Evolutionary conservation across 2,797 vertebrate species (phyloP).

Genomic region (Pseudochaenichthys georgianus): DNA sequence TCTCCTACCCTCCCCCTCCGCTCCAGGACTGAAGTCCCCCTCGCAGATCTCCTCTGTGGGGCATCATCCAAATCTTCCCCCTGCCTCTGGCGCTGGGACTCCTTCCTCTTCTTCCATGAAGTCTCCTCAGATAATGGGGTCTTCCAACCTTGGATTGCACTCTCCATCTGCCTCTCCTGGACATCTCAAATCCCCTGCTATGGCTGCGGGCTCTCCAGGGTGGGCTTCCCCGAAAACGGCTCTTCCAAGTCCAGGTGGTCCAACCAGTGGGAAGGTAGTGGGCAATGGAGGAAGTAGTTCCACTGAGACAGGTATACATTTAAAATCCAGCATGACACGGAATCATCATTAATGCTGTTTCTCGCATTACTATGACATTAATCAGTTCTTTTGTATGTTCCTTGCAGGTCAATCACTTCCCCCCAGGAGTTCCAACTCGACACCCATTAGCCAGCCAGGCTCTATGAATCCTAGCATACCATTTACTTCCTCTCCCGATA

Average conservation of each 20-base stretch:
- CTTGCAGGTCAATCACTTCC: conserved; percentile 83
- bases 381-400: conserved; percentile 16
- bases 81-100: conserved; percentile 82
- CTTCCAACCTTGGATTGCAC: conserved; percentile 90
- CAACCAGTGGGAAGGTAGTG: conserved; percentile 78
- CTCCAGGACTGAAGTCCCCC: conserved; percentile 93
- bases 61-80: conserved; percentile 78
- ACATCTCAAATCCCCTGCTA: conserved; percentile 92
- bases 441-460: conserved; percentile 88
- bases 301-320: conserved; percentile 91
- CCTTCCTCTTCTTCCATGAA: conserved; percentile 87
- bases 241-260: conserved; percentile 92
- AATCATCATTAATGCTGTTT: neutral
- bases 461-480: conserved; percentile 91
- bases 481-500: conserved; percentile 92
- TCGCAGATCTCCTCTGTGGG: conserved; percentile 88
- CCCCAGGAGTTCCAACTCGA: conserved; percentile 90
- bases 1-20: conserved; percentile 91
- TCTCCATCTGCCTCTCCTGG: conserved; percentile 93
- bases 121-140: conserved; percentile 93
- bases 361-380: conserved; percentile 18
- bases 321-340: neutral
- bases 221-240: conserved; percentile 92
- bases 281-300: conserved; percentile 84
- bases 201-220: conserved; percentile 93